Evolutionary conservation across 64 coral and sea anemone genomes (phyloP), one percentile per base, ranked within the genome.

Genomic region (Montipora capricornis): DNA sequence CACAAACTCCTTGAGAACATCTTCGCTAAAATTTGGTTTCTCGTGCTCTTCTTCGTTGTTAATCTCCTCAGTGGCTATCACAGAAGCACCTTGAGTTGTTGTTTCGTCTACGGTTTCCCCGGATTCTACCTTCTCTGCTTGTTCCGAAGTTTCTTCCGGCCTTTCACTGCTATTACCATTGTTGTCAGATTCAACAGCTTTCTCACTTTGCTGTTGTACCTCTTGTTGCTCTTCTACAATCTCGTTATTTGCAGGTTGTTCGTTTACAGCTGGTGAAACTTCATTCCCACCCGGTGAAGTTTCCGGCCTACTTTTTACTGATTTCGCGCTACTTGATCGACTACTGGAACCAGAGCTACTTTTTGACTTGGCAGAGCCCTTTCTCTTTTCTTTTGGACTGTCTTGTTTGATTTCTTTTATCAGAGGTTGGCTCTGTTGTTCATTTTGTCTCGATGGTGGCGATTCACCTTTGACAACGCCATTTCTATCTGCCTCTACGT

Each of bases 21-120:
- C 96, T 81, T 97, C 93, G 73, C 92, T 91, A 29, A 97, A 97
- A 70, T 97, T 92, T 24, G 96, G 96, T 49, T 97, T 94, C 48
- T 97, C 96, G 46, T 59, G 92, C 46, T 86, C 82, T 86, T 86
- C 62, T 0, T 49, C 68, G 4, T 70, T 83, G 57, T 26, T 22
- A 20, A 26, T 26, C 0, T 12, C 19, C 50, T 19, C 78, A 29
- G 52, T 44, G 11, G 8, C 10, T 49, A 79, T 47, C 3, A 59
- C 79, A 37, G 52, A 22, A 60, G 52, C 79, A 37, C 79, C 81
- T 67, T 83, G 81, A 22, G 81, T 83, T 17, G 81, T 83, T 4
- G 81, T 83, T 61, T 83, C 81, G 44, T 55, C 52, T 6, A 6
- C 10, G 52, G 52, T 55, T 55, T 10, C 52, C 10, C 52, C 5